These are phyloP conservation scores for Chrysemys picta DNA, from an alignment of 2,113 vertebrate species.

Conservation along the genomic window DNA sequence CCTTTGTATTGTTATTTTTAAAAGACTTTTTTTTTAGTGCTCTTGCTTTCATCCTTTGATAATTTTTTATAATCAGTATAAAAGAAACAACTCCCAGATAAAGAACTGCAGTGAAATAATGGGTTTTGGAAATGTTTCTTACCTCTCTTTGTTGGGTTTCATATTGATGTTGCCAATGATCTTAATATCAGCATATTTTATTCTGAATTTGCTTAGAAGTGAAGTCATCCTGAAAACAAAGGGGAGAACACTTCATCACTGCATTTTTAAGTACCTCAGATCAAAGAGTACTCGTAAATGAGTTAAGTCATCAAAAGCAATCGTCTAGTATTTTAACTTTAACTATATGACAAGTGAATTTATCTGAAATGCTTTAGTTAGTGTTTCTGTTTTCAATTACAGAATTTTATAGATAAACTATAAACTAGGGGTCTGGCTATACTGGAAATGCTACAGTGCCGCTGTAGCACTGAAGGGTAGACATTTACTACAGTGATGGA, in stretches of 20 bases:
- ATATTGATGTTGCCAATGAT: slow-evolving; percentile 91
- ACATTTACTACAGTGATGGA: neutral
- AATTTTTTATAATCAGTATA: neutral
- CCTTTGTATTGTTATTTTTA: neutral
- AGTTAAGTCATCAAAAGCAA: slow-evolving; percentile 56
- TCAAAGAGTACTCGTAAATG: slow-evolving; percentile 62
- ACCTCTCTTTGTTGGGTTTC: slow-evolving; percentile 91
- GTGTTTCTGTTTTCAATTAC: slow-evolving; percentile 57
- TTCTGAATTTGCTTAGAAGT: slow-evolving; percentile 94
- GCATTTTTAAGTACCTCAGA: slow-evolving; percentile 35
- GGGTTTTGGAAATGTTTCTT: slow-evolving; percentile 54
- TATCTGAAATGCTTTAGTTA: slow-evolving; percentile 30
- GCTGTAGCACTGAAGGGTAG: neutral
- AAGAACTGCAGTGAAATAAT: slow-evolving; percentile 2
- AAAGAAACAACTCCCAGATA: slow-evolving; percentile 25
- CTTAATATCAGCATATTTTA: slow-evolving; percentile 91
- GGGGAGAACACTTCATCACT: slow-evolving; percentile 48
- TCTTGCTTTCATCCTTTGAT: neutral
- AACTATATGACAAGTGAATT: slow-evolving; percentile 52
- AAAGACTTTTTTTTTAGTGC: slow-evolving; percentile 8
- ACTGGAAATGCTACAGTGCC: neutral
- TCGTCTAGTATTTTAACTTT: slow-evolving; percentile 48
- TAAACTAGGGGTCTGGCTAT: neutral
- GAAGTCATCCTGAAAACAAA: slow-evolving; percentile 89
- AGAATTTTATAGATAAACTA: slow-evolving; percentile 16